Evolutionary conservation across 2,113 vertebrate genomes (phyloP).

Genomic region (Chamaetylas fuelleborni): DNA sequence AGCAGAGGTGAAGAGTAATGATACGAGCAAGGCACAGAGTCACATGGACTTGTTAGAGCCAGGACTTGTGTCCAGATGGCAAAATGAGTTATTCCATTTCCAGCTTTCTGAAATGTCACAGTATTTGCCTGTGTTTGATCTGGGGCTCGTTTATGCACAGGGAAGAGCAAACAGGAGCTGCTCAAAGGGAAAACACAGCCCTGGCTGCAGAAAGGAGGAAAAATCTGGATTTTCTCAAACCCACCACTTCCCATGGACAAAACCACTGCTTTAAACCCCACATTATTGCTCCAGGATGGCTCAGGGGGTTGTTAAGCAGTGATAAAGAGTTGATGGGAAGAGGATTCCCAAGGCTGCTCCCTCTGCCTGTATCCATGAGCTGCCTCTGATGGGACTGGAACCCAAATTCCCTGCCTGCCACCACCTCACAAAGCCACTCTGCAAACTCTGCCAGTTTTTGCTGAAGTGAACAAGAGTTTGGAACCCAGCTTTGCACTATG

Average conservation of each 20-base stretch:
- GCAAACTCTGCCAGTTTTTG: neutral
- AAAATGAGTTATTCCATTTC: neutral
- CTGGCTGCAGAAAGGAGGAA: neutral
- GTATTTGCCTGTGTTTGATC: neutral
- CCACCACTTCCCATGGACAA: neutral
- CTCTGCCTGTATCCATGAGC: neutral
- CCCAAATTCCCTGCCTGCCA: neutral
- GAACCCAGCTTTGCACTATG: neutral
- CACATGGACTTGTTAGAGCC: neutral
- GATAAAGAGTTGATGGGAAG: neutral
- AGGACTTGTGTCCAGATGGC: neutral
- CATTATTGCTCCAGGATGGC: neutral
- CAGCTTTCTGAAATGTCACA: neutral
- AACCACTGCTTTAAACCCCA: neutral
- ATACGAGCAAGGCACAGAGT: neutral
- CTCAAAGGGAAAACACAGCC: neutral
- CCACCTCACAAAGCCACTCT: neutral
- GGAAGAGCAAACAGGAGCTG: neutral
- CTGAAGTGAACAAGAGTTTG: neutral
- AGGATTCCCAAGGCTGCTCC: neutral
- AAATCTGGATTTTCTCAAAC: neutral
- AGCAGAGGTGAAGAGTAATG: conserved; percentile 27
- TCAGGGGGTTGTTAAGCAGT: neutral
- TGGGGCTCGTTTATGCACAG: neutral
- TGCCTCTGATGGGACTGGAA: neutral